Conservation (phyloP, 2,797 vertebrate genomes). For the Gymnothorax javanicus region DNA sequence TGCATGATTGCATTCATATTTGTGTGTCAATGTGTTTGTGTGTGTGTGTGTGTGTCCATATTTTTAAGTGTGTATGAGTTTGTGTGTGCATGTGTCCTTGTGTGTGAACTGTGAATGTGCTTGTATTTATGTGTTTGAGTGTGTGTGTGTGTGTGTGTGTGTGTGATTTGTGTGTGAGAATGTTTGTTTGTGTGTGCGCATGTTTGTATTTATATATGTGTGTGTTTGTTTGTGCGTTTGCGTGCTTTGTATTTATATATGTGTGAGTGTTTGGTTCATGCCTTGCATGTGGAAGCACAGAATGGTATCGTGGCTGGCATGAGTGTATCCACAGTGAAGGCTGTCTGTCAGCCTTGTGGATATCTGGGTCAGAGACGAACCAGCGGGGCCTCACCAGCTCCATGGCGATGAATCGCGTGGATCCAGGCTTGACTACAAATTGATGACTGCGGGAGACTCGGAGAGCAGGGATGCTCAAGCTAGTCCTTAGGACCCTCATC, state of each 20-base stretch:
- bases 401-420: constrained; percentile 23
- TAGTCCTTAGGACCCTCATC: background rate
- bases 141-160: too few species aligned
- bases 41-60: too few species aligned
- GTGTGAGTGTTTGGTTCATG: background rate
- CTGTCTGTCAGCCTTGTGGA: constrained; percentile 19
- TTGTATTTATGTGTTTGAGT: too few species aligned
- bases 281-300: constrained; percentile 18
- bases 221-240: background rate
- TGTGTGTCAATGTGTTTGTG: too few species aligned
- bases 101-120: too few species aligned
- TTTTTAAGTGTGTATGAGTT: too few species aligned
- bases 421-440: background rate
- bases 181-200: too few species aligned
- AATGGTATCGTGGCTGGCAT: background rate
- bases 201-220: too few species aligned
- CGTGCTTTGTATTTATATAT: background rate
- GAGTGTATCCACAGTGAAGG: background rate
- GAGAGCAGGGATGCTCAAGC: background rate
- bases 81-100: too few species aligned
- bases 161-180: too few species aligned
- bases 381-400: constrained; percentile 10
- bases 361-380: constrained; percentile 26
- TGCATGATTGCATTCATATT: too few species aligned
- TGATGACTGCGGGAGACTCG: background rate